Evolutionary conservation across 2,113 vertebrate species (phyloP).

Genomic region (Corvus moneduloides): DNA sequence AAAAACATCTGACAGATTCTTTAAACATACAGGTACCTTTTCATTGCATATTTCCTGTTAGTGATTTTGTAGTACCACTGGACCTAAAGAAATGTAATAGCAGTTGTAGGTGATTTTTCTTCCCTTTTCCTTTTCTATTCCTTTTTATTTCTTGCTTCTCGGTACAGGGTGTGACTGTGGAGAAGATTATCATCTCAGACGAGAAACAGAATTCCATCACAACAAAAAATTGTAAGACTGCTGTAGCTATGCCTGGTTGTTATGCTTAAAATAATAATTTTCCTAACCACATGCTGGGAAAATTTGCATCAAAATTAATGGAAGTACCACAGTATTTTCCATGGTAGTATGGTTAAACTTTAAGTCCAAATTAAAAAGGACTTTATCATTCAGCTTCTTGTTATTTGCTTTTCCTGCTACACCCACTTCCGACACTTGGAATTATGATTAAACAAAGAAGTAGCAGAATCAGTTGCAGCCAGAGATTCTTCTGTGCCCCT

Average conservation of each 20-base stretch:
- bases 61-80: not conserved
- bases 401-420: constrained; percentile 57
- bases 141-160: not conserved
- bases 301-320: not conserved
- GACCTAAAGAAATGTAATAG: not conserved
- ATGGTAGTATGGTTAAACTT: not conserved
- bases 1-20: not conserved
- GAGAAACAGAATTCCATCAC: not conserved
- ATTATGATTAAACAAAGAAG: constrained; percentile 46
- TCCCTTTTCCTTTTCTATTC: not conserved
- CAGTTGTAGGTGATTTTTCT: not conserved
- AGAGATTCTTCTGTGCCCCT: constrained; percentile 15
- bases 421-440: constrained; percentile 53
- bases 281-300: not conserved
- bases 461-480: not conserved
- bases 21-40: not conserved
- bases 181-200: not conserved
- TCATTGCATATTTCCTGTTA: not conserved
- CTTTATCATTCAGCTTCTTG: constrained; percentile 19
- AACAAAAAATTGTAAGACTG: not conserved
- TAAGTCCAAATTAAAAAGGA: not conserved
- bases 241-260: not conserved
- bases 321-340: not conserved
- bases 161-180: not conserved
- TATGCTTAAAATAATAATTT: not conserved